A percentile compares a stretch with the other conserved stretches of the same genome.
phyloP scores from a whole-genome alignment of 2,113 vertebrate genomes.

The Corythoichthys intestinalis region DNA sequence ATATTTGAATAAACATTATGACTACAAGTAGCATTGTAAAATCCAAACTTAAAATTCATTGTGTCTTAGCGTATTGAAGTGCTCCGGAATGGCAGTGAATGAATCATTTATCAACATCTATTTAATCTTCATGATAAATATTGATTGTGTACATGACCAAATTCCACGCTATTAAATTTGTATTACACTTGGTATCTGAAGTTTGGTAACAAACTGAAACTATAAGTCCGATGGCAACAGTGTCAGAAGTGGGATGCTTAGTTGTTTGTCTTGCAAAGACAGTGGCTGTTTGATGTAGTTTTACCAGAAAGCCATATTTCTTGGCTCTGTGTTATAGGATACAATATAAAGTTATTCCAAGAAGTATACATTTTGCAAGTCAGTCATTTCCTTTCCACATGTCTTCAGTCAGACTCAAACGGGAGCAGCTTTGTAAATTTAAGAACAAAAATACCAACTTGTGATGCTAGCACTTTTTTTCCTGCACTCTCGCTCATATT shows the following conservation, averaged over 20 bases:
- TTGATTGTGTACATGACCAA: no score
- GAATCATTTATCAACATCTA: no score
- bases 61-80: no score
- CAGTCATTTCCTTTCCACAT: slow-evolving; percentile 1
- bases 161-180: not conserved
- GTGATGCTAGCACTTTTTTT: not conserved
- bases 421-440: slow-evolving; percentile 3
- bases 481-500: not conserved
- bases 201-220: not conserved
- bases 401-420: slow-evolving; percentile 7
- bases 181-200: no score
- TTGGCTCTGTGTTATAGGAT: not conserved
- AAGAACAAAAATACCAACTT: not conserved
- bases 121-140: no score
- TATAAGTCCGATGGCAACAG: not conserved
- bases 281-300: not conserved
- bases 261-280: not conserved
- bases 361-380: slow-evolving; percentile 1
- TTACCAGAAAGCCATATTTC: not conserved
- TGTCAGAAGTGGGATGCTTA: not conserved
- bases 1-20: no score
- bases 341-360: not conserved
- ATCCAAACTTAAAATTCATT: no score
- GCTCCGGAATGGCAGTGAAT: no score
- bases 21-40: no score